Evolutionary conservation across 2,888 invertebrate genomes (phyloP).

Genomic region (Myopa tessellatipennis): DNA sequence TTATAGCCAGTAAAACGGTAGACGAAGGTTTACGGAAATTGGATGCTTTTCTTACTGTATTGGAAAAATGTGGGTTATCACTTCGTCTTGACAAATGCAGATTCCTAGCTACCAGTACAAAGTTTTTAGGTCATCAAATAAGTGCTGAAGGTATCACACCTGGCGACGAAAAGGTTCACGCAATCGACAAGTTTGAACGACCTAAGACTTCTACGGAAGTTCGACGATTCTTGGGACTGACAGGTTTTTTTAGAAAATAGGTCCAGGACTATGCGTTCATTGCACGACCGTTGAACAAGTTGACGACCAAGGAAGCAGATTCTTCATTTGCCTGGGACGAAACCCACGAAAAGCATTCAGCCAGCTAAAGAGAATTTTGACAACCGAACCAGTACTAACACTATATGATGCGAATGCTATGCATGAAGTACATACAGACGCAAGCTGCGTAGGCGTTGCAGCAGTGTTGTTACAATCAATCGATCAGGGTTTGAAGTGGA

Average conservation of each 20-base stretch:
- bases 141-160: background rate
- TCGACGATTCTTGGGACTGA: slow-evolving; percentile 29
- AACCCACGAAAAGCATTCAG: slow-evolving; percentile 35
- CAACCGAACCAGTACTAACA: slow-evolving; percentile 28
- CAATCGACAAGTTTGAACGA: background rate
- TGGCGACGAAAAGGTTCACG: background rate
- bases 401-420: slow-evolving; percentile 34
- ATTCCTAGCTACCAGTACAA: background rate
- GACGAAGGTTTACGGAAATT: background rate
- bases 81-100: no score
- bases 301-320: slow-evolving; percentile 34
- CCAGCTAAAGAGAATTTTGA: slow-evolving; percentile 31
- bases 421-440: slow-evolving; percentile 34
- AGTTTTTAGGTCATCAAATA: background rate
- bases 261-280: slow-evolving; percentile 31
- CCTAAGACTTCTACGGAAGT: slow-evolving; percentile 43
- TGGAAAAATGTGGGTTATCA: no score
- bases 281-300: slow-evolving; percentile 32
- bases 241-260: slow-evolving; percentile 41
- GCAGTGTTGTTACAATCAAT: no score
- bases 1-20: slow-evolving; percentile 41
- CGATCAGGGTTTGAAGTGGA: no score
- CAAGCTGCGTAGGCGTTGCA: no score
- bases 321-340: slow-evolving; percentile 2
- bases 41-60: no score